These are phyloP conservation scores for Fratercula arctica DNA, from an alignment of 2,797 vertebrate species.

Conservation along the genomic window DNA sequence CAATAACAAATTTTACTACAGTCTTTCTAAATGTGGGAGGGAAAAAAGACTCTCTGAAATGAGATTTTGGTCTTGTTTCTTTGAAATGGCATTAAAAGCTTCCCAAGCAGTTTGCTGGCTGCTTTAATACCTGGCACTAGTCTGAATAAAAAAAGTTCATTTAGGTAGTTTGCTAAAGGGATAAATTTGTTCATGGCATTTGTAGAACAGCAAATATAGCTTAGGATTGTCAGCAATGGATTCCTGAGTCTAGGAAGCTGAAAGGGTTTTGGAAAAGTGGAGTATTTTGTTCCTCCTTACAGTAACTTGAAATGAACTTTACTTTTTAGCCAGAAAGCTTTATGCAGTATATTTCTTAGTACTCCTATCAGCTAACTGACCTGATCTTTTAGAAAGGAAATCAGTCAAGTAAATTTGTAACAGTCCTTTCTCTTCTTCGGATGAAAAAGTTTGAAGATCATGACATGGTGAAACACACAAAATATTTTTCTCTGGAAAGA, in stretches of 20 bases:
- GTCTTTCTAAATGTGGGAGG: accelerated
- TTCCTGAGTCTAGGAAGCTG: not conserved
- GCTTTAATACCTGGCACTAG: not conserved
- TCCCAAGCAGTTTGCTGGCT: not conserved
- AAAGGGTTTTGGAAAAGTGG: not conserved
- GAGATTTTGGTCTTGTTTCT: not conserved
- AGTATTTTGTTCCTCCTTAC: not conserved
- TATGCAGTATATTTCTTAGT: not conserved
- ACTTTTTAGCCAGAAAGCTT: not conserved
- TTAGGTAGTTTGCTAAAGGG: not conserved
- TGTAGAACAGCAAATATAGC: not conserved
- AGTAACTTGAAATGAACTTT: not conserved
- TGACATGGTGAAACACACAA: not conserved
- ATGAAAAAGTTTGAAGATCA: not conserved
- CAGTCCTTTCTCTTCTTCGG: not conserved
- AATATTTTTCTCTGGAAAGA: not conserved
- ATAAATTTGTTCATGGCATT: not conserved
- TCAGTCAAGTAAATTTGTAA: not conserved
- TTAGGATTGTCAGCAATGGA: not conserved
- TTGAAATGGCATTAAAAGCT: not conserved
- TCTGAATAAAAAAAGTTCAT: not conserved
- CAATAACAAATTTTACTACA: not conserved
- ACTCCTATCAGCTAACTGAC: not conserved
- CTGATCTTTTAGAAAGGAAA: not conserved
- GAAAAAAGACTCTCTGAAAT: not conserved